phyloP scores from a whole-genome alignment of 2,113 vertebrate genomes.

The Desmodus rotundus region DNA sequence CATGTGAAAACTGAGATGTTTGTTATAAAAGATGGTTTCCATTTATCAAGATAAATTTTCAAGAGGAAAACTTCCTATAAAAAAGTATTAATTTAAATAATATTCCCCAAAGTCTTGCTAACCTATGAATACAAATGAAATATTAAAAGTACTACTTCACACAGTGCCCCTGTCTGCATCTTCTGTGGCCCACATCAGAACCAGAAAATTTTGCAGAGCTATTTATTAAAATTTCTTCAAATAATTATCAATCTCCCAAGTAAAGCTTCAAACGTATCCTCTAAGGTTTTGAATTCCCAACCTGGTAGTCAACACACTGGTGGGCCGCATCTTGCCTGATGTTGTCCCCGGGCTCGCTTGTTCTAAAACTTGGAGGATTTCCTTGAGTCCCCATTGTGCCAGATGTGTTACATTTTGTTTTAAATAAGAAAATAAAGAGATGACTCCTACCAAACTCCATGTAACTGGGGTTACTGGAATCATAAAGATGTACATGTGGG shows the following conservation, averaged over 20 bases:
- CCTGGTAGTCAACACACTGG: not conserved
- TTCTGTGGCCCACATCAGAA: not conserved
- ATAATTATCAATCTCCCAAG: not conserved
- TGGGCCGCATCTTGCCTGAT: accelerated
- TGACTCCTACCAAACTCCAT: not conserved
- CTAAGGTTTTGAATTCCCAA: not conserved
- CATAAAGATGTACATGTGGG: not conserved
- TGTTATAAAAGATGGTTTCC: not conserved
- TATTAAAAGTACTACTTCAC: not conserved
- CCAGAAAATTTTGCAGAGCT: not conserved
- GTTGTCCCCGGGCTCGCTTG: not conserved
- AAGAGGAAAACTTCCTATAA: not conserved
- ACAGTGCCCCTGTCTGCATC: not conserved
- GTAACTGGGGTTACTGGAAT: not conserved
- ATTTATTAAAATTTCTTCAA: not conserved
- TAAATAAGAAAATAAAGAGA: not conserved
- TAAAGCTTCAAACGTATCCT: not conserved
- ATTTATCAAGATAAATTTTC: not conserved
- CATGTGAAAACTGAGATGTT: not conserved
- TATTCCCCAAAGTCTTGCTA: not conserved
- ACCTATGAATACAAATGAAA: not conserved
- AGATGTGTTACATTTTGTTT: not conserved
- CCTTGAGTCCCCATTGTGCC: not conserved
- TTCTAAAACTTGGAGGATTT: not conserved
- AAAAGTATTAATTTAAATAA: not conserved